Evolutionary conservation across 2,797 vertebrate genomes (phyloP).

Genomic region (Sarcoramphus papa): DNA sequence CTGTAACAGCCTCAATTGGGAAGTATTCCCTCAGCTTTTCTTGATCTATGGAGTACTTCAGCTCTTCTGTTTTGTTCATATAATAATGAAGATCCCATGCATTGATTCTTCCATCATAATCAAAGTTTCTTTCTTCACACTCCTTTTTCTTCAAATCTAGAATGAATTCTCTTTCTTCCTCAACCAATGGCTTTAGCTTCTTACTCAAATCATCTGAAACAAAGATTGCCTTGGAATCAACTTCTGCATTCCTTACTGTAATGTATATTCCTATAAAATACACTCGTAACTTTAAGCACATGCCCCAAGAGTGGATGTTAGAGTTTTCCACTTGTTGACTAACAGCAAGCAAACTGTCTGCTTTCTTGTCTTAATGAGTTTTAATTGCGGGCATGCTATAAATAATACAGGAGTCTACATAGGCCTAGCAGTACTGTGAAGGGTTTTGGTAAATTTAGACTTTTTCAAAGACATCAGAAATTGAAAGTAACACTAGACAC

Average conservation of each 20-base stretch:
- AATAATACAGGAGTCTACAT: not conserved
- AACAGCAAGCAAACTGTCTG: not conserved
- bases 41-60: constrained; percentile 90
- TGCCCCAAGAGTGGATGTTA: not conserved
- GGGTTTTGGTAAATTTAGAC: not conserved
- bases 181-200: constrained; percentile 82
- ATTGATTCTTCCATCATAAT: constrained; percentile 86
- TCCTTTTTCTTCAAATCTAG: constrained; percentile 87
- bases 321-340: not conserved
- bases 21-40: constrained; percentile 93
- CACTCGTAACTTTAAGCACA: not conserved
- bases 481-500: not conserved
- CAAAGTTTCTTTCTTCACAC: constrained; percentile 79
- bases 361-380: not conserved
- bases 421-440: not conserved
- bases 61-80: constrained; percentile 90
- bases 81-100: constrained; percentile 95
- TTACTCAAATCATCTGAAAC: constrained; percentile 84
- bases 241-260: not conserved
- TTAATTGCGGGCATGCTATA: not conserved
- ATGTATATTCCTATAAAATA: not conserved
- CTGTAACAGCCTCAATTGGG: constrained; percentile 87
- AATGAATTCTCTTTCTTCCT: constrained; percentile 86
- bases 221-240: not conserved
- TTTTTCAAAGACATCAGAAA: not conserved